Percentiles rank a stretch among this genome's conserved stretches.
Evolutionary conservation across 2,888 invertebrate species (phyloP).

Genomic region (Drosophila setosimentum): DNA sequence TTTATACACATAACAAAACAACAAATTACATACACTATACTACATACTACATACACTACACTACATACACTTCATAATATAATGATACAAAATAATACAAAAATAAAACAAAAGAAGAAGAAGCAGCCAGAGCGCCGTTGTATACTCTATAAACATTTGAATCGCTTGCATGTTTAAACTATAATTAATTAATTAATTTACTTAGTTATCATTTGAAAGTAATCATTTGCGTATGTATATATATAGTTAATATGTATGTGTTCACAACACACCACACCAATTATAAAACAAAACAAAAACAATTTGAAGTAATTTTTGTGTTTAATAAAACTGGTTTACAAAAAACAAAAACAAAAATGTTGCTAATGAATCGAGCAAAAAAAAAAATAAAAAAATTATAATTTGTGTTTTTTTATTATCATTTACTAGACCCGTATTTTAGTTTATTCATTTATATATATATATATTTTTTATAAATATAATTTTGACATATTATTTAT

Average conservation of each 20-base stretch:
- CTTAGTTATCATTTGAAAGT: constrained; percentile 72
- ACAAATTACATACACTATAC: constrained; percentile 34
- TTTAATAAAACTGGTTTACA: constrained; percentile 72
- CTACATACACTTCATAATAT: constrained; percentile 3
- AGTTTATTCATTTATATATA: constrained; percentile 39
- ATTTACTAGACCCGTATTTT: constrained; percentile 54
- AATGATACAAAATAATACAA: constrained; percentile 10
- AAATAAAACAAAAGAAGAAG: constrained; percentile 8
- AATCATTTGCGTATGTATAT: constrained; percentile 74
- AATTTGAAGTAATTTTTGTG: constrained; percentile 76
- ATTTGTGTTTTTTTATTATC: constrained; percentile 64
- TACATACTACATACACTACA: constrained; percentile 5
- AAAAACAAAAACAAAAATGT: constrained; percentile 52
- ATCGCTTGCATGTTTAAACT: constrained; percentile 69
- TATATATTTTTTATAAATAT: constrained; percentile 13
- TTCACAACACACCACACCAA: constrained; percentile 45
- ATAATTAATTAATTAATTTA: constrained; percentile 53
- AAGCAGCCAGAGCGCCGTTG: constrained; percentile 28
- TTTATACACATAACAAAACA: constrained; percentile 54
- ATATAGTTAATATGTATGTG: constrained; percentile 60
- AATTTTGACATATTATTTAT: constrained; percentile 20
- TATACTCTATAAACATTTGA: constrained; percentile 44
- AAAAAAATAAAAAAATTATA: constrained; percentile 30
- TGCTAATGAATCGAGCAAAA: constrained; percentile 63
- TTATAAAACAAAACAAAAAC: constrained; percentile 53